Percentiles rank a stretch among this genome's conserved stretches.
These are phyloP conservation scores for Sandelia bainsii DNA, from an alignment of 2,797 vertebrate species.

Conservation along the genomic window DNA sequence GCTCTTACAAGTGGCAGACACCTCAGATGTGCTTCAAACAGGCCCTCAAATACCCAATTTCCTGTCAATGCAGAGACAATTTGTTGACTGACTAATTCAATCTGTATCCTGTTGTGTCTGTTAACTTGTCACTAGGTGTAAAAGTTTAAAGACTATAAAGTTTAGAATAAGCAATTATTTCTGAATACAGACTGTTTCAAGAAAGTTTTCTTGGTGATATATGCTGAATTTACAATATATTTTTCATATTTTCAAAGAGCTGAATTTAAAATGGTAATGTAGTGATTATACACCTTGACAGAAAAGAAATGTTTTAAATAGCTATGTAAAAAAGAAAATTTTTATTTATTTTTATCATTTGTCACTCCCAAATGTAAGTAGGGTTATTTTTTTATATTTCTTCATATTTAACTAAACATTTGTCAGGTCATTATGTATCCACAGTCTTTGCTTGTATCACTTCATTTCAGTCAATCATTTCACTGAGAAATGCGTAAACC, in stretches of 20 bases:
- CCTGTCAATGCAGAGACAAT: slow-evolving; percentile 31
- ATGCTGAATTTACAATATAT: not conserved
- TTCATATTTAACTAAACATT: slow-evolving; percentile 4
- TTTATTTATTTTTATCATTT: not conserved
- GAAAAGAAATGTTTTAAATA: not conserved
- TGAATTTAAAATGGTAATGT: not conserved
- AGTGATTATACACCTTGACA: not conserved
- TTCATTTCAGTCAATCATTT: slow-evolving; percentile 13
- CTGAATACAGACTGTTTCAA: not conserved
- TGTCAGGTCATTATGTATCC: slow-evolving; percentile 2
- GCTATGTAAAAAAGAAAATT: not conserved
- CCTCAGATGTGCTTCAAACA: slow-evolving; percentile 38
- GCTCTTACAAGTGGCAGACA: slow-evolving; percentile 46
- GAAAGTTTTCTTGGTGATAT: not conserved
- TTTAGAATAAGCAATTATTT: not conserved
- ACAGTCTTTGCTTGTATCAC: slow-evolving; percentile 1
- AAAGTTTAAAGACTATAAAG: slow-evolving; percentile 8
- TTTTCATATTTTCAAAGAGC: not conserved
- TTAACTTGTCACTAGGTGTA: not conserved
- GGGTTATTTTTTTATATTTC: not conserved
- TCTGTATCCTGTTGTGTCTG: slow-evolving; percentile 24
- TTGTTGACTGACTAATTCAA: slow-evolving; percentile 38
- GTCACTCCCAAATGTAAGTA: not conserved
- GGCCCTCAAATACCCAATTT: slow-evolving; percentile 27
- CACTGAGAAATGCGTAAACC: slow-evolving; percentile 18